phyloP scores from a whole-genome alignment of 2,888 invertebrate genomes.

The Onthophagus sagittarius region DNA sequence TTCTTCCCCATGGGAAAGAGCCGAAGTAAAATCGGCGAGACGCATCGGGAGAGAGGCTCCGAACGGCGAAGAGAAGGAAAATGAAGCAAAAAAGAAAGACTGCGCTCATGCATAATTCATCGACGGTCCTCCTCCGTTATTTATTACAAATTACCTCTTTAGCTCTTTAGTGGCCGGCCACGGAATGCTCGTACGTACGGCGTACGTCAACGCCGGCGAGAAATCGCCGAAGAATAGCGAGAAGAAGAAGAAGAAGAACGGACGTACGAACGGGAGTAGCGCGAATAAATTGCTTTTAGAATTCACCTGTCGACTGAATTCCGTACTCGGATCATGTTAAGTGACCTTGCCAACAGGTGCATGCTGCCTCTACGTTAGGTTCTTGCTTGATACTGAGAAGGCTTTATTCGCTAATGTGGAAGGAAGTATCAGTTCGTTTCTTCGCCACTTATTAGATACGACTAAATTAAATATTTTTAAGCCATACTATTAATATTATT shows the following conservation, averaged over 20 bases:
- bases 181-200: not conserved
- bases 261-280: not conserved
- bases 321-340: not conserved
- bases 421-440: too few species aligned
- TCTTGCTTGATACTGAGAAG: not conserved
- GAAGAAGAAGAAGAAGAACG: not conserved
- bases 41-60: not conserved
- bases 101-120: conserved; percentile 12
- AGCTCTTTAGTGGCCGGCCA: not conserved
- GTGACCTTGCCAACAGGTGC: not conserved
- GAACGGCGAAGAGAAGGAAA: not conserved
- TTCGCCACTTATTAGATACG: too few species aligned
- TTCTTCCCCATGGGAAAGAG: not conserved
- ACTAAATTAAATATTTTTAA: too few species aligned
- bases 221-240: not conserved
- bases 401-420: not conserved
- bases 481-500: too few species aligned
- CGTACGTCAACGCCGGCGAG: not conserved
- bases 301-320: not conserved
- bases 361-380: not conserved
- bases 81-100: conserved; percentile 1
- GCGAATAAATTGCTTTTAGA: not conserved
- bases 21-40: not conserved
- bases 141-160: conserved; percentile 17
- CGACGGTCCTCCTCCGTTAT: conserved; percentile 8